Percentiles rank a stretch among this genome's conserved stretches.
phyloP scores from a whole-genome alignment of 1,140 invertebrate genomes.

The Mizuhopecten yessoensis region DNA sequence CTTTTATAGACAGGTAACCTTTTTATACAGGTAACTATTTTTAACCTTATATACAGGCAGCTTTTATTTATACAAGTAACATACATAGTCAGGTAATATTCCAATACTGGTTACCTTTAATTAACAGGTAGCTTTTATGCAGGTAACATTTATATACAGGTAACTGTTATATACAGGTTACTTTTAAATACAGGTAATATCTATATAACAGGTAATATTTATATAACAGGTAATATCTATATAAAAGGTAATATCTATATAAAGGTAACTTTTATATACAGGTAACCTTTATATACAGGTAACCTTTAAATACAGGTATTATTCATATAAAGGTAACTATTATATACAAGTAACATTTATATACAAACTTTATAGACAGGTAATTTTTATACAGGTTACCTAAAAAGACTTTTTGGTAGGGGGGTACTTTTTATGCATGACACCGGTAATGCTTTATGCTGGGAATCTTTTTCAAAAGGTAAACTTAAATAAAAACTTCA shows the following conservation, averaged over 20 bases:
- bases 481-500: no score
- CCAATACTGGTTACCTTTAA: background rate
- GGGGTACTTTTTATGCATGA: no score
- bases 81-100: background rate
- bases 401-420: background rate
- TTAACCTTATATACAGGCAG: no score
- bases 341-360: background rate
- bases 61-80: background rate
- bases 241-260: no score
- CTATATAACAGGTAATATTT: background rate
- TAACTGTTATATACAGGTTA: background rate
- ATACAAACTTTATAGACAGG: background rate
- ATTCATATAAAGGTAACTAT: background rate
- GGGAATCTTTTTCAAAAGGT: no score
- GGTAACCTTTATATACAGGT: background rate
- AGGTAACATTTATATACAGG: background rate
- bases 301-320: background rate
- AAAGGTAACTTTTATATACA: background rate
- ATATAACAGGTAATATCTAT: background rate
- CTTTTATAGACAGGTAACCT: background rate
- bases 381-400: background rate
- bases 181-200: background rate
- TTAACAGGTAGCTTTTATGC: background rate
- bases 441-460: no score
- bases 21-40: background rate